Conservation (phyloP, 2,797 vertebrate genomes). For the Hoplostethus atlanticus region DNA sequence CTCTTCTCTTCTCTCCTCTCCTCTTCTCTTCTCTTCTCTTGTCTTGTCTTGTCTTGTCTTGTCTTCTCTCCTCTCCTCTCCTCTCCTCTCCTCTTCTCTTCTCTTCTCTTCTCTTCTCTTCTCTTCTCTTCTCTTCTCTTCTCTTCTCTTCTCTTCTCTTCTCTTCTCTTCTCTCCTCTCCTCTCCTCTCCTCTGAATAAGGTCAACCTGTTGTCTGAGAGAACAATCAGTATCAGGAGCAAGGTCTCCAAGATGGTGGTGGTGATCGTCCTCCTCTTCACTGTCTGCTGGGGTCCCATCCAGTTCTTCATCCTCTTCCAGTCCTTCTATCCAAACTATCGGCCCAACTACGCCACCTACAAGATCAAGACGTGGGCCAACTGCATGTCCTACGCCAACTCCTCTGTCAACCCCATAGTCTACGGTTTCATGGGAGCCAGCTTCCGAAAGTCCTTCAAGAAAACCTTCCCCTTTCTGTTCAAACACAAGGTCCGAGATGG, state of each 20-base stretch:
- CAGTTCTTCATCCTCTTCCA: slow-evolving; percentile 88
- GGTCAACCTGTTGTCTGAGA: slow-evolving; percentile 89
- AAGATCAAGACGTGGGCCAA: slow-evolving; percentile 93
- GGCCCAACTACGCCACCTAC: slow-evolving; percentile 86
- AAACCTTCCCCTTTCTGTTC: slow-evolving; percentile 90
- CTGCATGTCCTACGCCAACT: slow-evolving; percentile 93
- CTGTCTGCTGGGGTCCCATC: slow-evolving; percentile 89
- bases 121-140: slow-evolving; percentile 5
- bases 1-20: neutral
- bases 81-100: neutral
- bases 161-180: neutral
- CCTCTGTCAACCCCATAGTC: slow-evolving; percentile 90
- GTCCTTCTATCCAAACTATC: slow-evolving; percentile 87
- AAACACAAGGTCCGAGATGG: slow-evolving; percentile 87
- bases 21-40: neutral
- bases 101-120: neutral
- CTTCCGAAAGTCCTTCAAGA: slow-evolving; percentile 90
- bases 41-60: too few relatives aligned
- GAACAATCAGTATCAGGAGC: slow-evolving; percentile 87
- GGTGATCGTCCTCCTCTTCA: slow-evolving; percentile 88
- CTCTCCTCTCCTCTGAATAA: slow-evolving; percentile 49
- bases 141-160: neutral
- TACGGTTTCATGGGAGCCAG: slow-evolving; percentile 92
- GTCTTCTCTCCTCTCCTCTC: too few relatives aligned
- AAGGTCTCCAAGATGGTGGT: slow-evolving; percentile 93